Evolutionary conservation across 2,888 invertebrate genomes (phyloP).

Genomic region (Crioceris asparagi): DNA sequence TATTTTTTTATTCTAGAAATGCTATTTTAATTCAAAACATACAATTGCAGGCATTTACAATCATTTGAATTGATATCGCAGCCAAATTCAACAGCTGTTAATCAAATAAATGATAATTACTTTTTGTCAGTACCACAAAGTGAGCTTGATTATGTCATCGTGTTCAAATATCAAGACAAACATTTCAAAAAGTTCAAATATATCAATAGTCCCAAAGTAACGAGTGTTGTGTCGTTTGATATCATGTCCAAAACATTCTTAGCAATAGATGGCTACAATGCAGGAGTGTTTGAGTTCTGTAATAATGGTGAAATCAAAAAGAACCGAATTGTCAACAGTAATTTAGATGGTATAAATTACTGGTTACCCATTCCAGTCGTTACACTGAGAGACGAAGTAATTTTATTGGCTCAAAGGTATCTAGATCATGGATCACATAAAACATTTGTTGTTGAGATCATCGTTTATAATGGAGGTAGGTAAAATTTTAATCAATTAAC

Average conservation of each 20-base stretch:
- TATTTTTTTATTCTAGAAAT: too few relatives aligned
- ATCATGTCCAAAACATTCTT: constrained; percentile 33
- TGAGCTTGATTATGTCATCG: constrained; percentile 18
- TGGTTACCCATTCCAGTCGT: constrained; percentile 34
- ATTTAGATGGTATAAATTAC: constrained; percentile 28
- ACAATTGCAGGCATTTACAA: too few relatives aligned
- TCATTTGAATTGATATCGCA: too few relatives aligned
- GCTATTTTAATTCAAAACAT: too few relatives aligned
- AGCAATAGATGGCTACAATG: constrained; percentile 31
- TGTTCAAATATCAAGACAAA: constrained; percentile 26
- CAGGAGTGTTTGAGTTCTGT: constrained; percentile 31
- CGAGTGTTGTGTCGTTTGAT: constrained; percentile 30
- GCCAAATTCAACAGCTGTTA: constrained; percentile 26
- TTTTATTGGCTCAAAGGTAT: constrained; percentile 36
- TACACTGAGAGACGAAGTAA: constrained; percentile 38
- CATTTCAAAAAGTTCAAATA: constrained; percentile 25
- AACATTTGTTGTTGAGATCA: constrained; percentile 27
- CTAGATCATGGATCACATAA: constrained; percentile 28
- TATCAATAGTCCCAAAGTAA: constrained; percentile 24
- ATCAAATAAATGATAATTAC: constrained; percentile 19
- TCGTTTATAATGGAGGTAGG: constrained; percentile 30
- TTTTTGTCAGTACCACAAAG: constrained; percentile 32
- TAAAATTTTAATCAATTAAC: too few relatives aligned
- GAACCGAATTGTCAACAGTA: constrained; percentile 23
- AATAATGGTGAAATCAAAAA: constrained; percentile 22